These are phyloP conservation scores for Heliconius himera DNA, from an alignment of 1,140 invertebrate genomes.

Conservation along the genomic window DNA sequence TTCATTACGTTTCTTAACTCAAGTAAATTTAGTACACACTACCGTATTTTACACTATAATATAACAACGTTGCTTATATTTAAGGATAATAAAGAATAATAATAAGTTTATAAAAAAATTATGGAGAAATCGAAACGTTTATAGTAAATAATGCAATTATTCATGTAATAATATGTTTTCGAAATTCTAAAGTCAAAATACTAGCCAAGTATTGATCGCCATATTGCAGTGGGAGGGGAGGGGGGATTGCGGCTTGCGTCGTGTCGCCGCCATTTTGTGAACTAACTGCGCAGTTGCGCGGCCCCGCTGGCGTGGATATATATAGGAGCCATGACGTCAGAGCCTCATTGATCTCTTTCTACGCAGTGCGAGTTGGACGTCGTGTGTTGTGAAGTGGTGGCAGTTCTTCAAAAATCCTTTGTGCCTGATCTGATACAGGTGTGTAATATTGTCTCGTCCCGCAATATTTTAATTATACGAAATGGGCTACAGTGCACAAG, in stretches of 20 bases:
- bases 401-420: constrained; percentile 58
- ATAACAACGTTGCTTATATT: no score
- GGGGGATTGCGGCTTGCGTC: constrained; percentile 23
- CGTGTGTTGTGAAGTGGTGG: constrained; percentile 60
- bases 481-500: constrained; percentile 74
- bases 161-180: constrained; percentile 17
- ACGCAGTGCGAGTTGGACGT: constrained; percentile 59
- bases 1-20: no score
- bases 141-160: no score
- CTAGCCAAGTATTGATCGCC: constrained; percentile 27
- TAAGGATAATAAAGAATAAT: no score
- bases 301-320: constrained; percentile 58
- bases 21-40: no score
- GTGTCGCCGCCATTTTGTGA: constrained; percentile 66
- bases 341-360: constrained; percentile 51
- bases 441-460: constrained; percentile 71
- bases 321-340: constrained; percentile 64
- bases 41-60: no score
- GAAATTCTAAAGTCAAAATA: neutral
- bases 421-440: constrained; percentile 77
- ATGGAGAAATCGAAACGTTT: no score
- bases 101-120: no score
- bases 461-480: constrained; percentile 60
- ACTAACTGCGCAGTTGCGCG: constrained; percentile 62
- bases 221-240: neutral